Percentiles rank a stretch among this genome's conserved stretches.
phyloP scores from a whole-genome alignment of 2,797 vertebrate genomes.

The Fratercula arctica region DNA sequence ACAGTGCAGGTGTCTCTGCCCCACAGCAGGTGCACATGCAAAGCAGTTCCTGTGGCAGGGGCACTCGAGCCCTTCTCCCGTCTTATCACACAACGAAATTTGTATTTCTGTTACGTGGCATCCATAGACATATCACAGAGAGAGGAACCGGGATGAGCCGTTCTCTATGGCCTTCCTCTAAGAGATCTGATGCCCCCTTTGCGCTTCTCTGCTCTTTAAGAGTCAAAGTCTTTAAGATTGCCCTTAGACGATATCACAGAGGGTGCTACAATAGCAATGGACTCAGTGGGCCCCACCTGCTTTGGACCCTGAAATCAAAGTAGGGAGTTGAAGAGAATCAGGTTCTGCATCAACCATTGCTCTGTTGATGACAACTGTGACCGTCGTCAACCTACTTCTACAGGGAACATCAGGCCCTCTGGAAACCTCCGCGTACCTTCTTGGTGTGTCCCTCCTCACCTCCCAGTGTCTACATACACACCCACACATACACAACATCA shows the following conservation, averaged over 20 bases:
- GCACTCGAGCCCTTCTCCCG: background rate
- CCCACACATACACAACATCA: background rate
- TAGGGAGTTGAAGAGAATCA: background rate
- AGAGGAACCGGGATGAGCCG: background rate
- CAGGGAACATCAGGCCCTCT: background rate
- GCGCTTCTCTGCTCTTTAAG: background rate
- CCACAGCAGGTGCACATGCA: background rate
- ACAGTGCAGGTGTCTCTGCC: background rate
- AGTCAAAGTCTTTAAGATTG: background rate
- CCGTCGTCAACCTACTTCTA: background rate
- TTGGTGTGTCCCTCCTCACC: background rate
- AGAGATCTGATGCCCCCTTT: background rate
- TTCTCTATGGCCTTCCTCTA: background rate
- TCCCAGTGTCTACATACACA: background rate
- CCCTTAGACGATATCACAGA: rapidly evolving
- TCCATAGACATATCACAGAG: background rate
- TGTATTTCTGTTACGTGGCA: background rate
- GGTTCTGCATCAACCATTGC: background rate
- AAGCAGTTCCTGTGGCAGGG: background rate
- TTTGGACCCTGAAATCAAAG: background rate
- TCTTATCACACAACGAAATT: background rate
- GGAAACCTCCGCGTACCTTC: background rate
- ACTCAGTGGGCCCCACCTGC: background rate
- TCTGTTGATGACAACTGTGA: background rate
- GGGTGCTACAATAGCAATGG: background rate